phyloP scores from a whole-genome alignment of 2,888 invertebrate species.

The Aphidius colemani region DNA sequence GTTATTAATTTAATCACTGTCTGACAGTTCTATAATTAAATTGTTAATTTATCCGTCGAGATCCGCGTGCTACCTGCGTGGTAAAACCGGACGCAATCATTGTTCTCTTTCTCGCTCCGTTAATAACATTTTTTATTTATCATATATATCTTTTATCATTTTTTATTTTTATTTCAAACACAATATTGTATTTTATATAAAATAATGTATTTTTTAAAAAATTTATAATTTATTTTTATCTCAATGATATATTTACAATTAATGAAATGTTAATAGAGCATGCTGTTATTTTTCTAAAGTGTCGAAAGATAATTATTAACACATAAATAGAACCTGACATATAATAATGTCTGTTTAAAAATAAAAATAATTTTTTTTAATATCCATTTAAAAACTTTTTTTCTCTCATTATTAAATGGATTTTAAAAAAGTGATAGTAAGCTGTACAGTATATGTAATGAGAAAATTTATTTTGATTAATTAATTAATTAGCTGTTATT shows the following conservation, averaged over 20 bases:
- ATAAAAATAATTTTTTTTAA: too few relatives aligned
- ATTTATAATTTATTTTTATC: constrained; percentile 18
- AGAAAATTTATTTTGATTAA: neutral
- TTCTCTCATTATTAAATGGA: too few relatives aligned
- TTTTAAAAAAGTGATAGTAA: too few relatives aligned
- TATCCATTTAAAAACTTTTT: too few relatives aligned
- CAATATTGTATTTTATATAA: constrained; percentile 1
- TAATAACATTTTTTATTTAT: constrained; percentile 3
- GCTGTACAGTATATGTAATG: neutral
- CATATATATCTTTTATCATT: neutral
- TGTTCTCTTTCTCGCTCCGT: constrained; percentile 16
- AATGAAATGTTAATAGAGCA: constrained; percentile 24
- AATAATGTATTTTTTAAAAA: constrained; percentile 1
- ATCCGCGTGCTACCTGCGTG: constrained; percentile 23
- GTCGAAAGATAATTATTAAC: constrained; percentile 14
- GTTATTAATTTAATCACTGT: constrained; percentile 60
- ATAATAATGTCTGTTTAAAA: too few relatives aligned
- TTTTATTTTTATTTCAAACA: neutral
- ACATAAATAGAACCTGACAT: constrained; percentile 35
- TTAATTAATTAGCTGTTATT: neutral
- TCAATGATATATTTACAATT: constrained; percentile 6
- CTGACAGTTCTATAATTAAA: constrained; percentile 60
- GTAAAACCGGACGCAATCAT: constrained; percentile 29
- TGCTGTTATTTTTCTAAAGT: constrained; percentile 2
- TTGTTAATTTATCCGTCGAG: constrained; percentile 57